These are phyloP conservation scores for Drosophila pectinifera DNA, from an alignment of 1,140 invertebrate genomes.

Conservation along the genomic window DNA sequence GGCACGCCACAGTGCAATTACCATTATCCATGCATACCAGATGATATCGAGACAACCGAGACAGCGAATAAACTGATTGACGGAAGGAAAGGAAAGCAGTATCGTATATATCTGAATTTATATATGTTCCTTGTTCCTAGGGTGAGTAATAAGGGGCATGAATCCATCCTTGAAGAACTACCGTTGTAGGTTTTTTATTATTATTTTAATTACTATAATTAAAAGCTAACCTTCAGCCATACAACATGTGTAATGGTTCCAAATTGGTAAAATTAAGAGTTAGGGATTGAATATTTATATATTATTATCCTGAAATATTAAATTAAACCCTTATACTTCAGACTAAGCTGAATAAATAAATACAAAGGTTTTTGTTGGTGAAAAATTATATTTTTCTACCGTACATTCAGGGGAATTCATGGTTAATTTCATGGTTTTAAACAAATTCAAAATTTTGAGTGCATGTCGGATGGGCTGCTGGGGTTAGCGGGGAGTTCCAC, in stretches of 20 bases:
- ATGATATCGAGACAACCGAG: neutral
- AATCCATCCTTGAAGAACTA: neutral
- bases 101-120: too few relatives aligned
- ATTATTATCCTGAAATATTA: too few relatives aligned
- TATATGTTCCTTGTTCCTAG: neutral
- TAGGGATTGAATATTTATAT: too few relatives aligned
- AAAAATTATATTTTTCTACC: slow-evolving; percentile 72
- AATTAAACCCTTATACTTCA: too few relatives aligned
- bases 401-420: slow-evolving; percentile 65
- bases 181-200: too few relatives aligned
- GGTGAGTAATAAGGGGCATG: too few relatives aligned
- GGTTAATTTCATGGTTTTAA: slow-evolving; percentile 46
- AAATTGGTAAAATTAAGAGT: too few relatives aligned
- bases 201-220: too few relatives aligned
- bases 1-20: neutral
- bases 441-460: slow-evolving; percentile 77
- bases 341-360: neutral
- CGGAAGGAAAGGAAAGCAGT: too few relatives aligned
- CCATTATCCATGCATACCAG: neutral
- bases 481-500: slow-evolving; percentile 41
- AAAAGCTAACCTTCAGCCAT: too few relatives aligned
- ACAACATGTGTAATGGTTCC: too few relatives aligned
- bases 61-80: neutral
- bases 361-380: slow-evolving; percentile 29
- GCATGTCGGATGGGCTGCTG: slow-evolving; percentile 37